Evolutionary conservation across 2,797 vertebrate species (phyloP).

Genomic region (Hippocampus kuda): DNA sequence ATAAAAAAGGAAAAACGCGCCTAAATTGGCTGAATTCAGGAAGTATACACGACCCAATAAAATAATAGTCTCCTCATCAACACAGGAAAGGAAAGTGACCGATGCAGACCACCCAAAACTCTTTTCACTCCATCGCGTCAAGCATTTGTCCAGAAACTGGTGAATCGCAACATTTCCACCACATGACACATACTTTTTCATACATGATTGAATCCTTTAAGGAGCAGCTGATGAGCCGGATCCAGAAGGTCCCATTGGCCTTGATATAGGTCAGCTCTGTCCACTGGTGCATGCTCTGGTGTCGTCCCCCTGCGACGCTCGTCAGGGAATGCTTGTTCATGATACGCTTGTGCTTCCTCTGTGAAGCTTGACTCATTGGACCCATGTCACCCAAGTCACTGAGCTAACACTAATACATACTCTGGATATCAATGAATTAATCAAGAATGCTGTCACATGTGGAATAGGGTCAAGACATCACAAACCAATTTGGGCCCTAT

Average conservation of each 20-base stretch:
- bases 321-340: constrained; percentile 7
- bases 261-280: constrained; percentile 47
- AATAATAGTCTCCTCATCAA: background rate
- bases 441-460: background rate
- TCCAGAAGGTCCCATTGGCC: constrained; percentile 33
- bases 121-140: background rate
- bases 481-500: background rate
- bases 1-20: background rate
- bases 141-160: background rate
- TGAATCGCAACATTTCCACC: constrained; percentile 3
- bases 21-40: no score
- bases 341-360: background rate
- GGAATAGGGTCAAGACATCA: background rate
- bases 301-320: background rate
- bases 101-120: background rate
- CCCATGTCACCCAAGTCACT: background rate
- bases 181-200: constrained; percentile 31
- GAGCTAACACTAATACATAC: background rate
- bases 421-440: background rate
- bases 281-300: constrained; percentile 32
- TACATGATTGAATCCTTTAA: constrained; percentile 37
- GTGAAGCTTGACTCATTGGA: background rate
- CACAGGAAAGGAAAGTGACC: background rate
- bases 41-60: background rate
- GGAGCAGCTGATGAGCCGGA: constrained; percentile 40